phyloP scores from a whole-genome alignment of 2,797 vertebrate genomes.

The Geranospiza caerulescens region DNA sequence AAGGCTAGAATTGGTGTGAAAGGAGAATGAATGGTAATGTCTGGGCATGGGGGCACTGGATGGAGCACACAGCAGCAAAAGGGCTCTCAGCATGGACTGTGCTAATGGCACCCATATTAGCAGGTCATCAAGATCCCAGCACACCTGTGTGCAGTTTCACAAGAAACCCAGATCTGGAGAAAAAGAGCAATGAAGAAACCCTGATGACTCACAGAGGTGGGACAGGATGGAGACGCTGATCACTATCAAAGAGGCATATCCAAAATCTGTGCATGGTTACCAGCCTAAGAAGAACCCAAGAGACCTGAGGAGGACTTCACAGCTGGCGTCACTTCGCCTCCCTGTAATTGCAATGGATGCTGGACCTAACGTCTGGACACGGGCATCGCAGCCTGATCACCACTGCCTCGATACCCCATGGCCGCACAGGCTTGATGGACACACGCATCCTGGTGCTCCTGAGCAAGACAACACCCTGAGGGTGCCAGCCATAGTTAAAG shows the following conservation, averaged over 20 bases:
- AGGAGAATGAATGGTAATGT: background rate
- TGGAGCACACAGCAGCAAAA: background rate
- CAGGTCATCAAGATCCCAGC: background rate
- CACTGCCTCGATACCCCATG: background rate
- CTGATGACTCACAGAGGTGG: background rate
- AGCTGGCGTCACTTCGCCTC: background rate
- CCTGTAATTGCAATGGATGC: background rate
- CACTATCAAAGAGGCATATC: background rate
- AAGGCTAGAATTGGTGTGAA: background rate
- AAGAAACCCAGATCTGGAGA: background rate
- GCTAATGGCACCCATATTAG: background rate
- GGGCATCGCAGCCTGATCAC: background rate
- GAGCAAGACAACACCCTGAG: no score
- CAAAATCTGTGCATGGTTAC: background rate
- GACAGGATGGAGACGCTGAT: background rate
- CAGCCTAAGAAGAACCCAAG: background rate
- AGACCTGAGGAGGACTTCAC: background rate
- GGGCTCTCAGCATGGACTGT: background rate
- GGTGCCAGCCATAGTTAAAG: background rate
- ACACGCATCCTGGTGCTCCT: fast-evolving
- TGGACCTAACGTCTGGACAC: fast-evolving
- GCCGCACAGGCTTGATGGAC: background rate
- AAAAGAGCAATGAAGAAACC: background rate
- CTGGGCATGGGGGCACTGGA: fast-evolving
- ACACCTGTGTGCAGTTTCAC: background rate